Evolutionary conservation across 1,140 invertebrate genomes (phyloP), one percentile per base, ranked within the genome.

Genomic region (Ceratina calcarata): DNA sequence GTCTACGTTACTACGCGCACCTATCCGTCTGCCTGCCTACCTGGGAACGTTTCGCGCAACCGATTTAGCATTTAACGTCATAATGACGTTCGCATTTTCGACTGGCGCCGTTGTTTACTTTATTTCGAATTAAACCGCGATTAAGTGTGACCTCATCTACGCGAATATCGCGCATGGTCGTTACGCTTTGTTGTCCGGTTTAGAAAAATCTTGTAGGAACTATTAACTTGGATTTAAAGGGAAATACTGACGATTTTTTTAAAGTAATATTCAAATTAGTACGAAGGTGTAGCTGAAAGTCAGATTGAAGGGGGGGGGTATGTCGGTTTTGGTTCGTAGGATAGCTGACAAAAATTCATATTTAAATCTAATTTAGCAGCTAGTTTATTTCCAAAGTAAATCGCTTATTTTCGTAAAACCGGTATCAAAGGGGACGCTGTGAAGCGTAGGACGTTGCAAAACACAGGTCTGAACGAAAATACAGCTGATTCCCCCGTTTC

Each of bases 11-110:
- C n/a, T n/a, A n/a, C n/a, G n/a, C n/a, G n/a, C n/a, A n/a, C n/a
- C n/a, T n/a, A n/a, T n/a, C n/a, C n/a, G n/a, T n/a, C 77, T 81
- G 75, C 53, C 81, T 83, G 84, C 84, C 85, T 90, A 85, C 89
- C 78, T 72, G 57, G 22, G 24, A 75, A 75, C 73, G 53, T 76
- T 76, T 66, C 55, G 18, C 32, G 53, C 86, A 87, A 79, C 79
- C 87, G 88, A 90, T 90, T 91, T 88, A 90, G 89, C 90, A 87
- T 90, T 92, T 90, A 91, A 91, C 89, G 88, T 90, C 84, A 87
- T 90, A 90, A 91, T 91, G 87, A 90, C 84, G 82, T 83, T 88
- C 86, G 85, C 85, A 86, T 90, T 91, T 90, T 89, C 85, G 84
- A 73, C 82, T 37, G 78, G 61, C 22, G 22, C 22, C 61, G 27